These are phyloP conservation scores for Myathropa florea DNA, from an alignment of 2,888 invertebrate species.

Conservation along the genomic window DNA sequence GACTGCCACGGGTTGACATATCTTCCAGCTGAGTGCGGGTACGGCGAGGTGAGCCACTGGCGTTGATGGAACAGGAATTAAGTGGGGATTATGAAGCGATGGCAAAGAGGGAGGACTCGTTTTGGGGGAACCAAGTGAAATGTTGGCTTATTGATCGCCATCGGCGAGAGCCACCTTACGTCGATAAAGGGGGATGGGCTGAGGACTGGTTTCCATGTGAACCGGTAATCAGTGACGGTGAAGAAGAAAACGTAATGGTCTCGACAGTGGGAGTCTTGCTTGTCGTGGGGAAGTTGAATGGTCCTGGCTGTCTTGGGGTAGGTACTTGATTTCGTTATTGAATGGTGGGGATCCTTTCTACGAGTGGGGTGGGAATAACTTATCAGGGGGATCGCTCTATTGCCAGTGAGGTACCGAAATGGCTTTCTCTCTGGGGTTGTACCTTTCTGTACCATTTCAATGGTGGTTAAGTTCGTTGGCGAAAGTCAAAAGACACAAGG, in stretches of 20 bases:
- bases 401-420: not conserved
- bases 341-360: not conserved
- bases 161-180: not conserved
- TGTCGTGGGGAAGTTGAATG: no score
- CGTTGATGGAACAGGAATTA: not conserved
- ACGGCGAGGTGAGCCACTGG: not conserved
- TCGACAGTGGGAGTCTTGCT: no score
- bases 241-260: not conserved
- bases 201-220: not conserved
- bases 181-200: not conserved
- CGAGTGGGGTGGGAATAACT: not conserved
- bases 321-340: not conserved
- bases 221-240: not conserved
- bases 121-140: not conserved
- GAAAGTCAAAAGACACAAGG: no score
- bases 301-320: not conserved
- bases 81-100: not conserved
- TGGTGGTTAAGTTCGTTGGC: no score
- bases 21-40: not conserved
- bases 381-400: not conserved
- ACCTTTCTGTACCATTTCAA: not conserved
- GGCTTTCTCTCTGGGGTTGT: not conserved
- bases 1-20: not conserved
- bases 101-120: not conserved
- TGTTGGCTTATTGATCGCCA: conserved; percentile 1